Evolutionary conservation across 2,888 invertebrate genomes (phyloP).

Genomic region (Lacanobia oleracea): DNA sequence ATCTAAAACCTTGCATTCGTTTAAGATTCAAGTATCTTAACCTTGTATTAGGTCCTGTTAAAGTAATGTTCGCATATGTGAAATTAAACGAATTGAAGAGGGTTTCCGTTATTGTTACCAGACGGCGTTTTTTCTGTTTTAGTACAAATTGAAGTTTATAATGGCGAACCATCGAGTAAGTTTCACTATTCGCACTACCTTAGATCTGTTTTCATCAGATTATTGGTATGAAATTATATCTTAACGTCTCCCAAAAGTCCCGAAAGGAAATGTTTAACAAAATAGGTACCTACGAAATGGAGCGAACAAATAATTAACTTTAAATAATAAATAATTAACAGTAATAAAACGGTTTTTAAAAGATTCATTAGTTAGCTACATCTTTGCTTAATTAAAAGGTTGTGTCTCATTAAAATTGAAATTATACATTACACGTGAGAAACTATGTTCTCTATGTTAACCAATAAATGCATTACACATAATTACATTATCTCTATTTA

Average conservation of each 20-base stretch:
- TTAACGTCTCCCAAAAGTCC: not conserved
- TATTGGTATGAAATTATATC: too few relatives aligned
- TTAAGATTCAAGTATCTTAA: too few relatives aligned
- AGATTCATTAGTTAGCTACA: constrained; percentile 14
- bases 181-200: too few relatives aligned
- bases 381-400: constrained; percentile 7
- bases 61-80: not conserved
- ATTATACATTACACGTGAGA: not conserved
- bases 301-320: not conserved
- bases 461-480: not conserved
- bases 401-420: constrained; percentile 1
- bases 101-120: not conserved
- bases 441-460: constrained; percentile 1
- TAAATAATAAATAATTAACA: too few relatives aligned
- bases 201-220: too few relatives aligned
- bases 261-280: not conserved
- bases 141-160: too few relatives aligned
- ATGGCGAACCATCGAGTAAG: too few relatives aligned
- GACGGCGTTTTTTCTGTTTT: not conserved
- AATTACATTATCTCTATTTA: not conserved
- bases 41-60: not conserved
- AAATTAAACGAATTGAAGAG: not conserved
- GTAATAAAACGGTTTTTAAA: not conserved
- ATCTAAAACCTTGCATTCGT: too few relatives aligned
- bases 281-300: not conserved